A percentile compares a stretch with the other conserved stretches of the same genome.
Conservation (phyloP, 2,797 vertebrate genomes). For the Otus scops region DNA sequence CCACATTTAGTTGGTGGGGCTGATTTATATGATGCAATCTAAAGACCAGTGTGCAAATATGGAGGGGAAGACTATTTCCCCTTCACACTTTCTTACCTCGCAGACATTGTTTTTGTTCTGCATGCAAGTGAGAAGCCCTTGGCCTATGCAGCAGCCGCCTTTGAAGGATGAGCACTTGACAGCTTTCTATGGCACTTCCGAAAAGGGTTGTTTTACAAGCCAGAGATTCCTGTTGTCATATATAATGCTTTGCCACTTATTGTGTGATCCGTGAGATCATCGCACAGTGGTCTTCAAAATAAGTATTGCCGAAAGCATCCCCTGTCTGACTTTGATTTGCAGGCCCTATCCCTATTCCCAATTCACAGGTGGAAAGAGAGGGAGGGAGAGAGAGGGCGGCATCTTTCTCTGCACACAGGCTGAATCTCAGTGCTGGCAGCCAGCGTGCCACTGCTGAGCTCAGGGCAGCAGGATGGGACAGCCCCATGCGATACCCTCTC, state of each 20-base stretch:
- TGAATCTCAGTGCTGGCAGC: not conserved
- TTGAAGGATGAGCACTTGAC: not conserved
- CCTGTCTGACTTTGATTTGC: not conserved
- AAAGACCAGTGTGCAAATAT: slow-evolving; percentile 8
- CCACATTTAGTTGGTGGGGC: slow-evolving; percentile 6
- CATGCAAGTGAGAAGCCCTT: not conserved
- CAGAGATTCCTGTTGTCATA: not conserved
- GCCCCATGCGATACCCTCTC: fast-evolving
- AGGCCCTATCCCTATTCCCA: not conserved
- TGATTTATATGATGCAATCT: slow-evolving; percentile 47
- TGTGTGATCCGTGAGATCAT: not conserved
- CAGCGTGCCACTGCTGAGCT: fast-evolving
- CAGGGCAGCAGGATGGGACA: not conserved
- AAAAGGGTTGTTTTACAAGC: not conserved
- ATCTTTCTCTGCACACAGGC: fast-evolving
- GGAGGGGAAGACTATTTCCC: slow-evolving; percentile 14
- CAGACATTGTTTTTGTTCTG: not conserved
- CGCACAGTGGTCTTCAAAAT: not conserved
- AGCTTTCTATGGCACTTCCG: not conserved
- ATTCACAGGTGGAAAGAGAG: not conserved
- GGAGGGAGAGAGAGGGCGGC: not conserved
- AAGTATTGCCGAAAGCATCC: not conserved
- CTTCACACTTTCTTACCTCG: not conserved
- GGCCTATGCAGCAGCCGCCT: not conserved
- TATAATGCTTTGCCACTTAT: not conserved